phyloP scores from a whole-genome alignment of 2,888 invertebrate genomes.

The Tetheella fluctuosa region DNA sequence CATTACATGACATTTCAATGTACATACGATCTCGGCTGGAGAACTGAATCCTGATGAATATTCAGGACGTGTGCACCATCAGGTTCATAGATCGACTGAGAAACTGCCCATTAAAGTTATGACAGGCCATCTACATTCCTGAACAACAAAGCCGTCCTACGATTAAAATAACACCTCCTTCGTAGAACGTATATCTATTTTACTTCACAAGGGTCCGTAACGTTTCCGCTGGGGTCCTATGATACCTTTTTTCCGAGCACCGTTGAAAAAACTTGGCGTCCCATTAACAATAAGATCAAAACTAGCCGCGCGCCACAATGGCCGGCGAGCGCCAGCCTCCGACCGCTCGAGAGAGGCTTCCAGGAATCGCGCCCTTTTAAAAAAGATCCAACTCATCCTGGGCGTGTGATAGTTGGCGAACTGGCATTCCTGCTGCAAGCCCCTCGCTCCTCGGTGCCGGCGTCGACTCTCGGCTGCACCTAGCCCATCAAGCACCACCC shows the following conservation, averaged over 20 bases:
- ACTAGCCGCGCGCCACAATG: conserved; percentile 82
- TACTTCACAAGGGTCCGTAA: conserved; percentile 81
- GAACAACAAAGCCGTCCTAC: conserved; percentile 80
- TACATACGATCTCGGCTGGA: conserved; percentile 19
- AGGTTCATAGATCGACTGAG: conserved; percentile 67
- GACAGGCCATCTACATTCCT: conserved; percentile 83
- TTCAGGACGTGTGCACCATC: conserved; percentile 68
- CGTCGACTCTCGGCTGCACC: neutral
- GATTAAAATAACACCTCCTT: conserved; percentile 83
- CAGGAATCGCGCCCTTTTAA: conserved; percentile 79
- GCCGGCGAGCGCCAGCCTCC: conserved; percentile 79
- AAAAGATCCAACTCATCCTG: conserved; percentile 80
- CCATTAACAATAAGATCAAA: conserved; percentile 84
- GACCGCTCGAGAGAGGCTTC: conserved; percentile 73
- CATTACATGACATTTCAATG: conserved; percentile 23
- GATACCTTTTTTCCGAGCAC: conserved; percentile 79
- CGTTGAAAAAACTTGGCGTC: conserved; percentile 82
- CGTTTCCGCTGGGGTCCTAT: conserved; percentile 82
- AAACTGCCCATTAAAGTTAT: conserved; percentile 81
- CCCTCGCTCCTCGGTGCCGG: conserved; percentile 19
- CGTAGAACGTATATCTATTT: conserved; percentile 81
- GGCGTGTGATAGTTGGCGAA: conserved; percentile 75
- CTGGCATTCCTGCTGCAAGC: conserved; percentile 64
- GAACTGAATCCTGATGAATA: conserved; percentile 59
- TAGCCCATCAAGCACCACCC: neutral